Evolutionary conservation across 1,140 invertebrate genomes (phyloP), one percentile per base, ranked within the genome.

Genomic region (Manduca sexta): DNA sequence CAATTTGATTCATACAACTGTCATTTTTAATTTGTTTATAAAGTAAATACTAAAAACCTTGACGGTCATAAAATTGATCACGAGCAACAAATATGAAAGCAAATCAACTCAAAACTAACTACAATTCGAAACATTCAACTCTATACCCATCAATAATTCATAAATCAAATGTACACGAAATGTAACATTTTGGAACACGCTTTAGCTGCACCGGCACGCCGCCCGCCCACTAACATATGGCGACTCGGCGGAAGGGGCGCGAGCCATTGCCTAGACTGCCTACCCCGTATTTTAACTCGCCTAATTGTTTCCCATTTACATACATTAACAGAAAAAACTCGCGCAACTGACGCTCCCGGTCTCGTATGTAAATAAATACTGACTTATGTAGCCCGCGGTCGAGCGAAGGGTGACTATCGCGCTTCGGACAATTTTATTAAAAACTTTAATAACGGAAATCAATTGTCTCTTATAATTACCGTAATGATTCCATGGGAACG

Each of bases 291-390:
- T 73, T 83, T 83, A 84, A 84, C 75, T 80, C 72, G 75, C 79
- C 77, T 84, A 84, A 84, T 84, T 84, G 81, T 69, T 83, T 84
- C 77, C 76, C 81, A 84, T 84, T 84, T 84, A 81, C 78, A 84
- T 84, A 84, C 63, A 84, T 84, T 84, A 83, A 74, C 67, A 62
- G 69, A 70, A 74, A 83, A 84, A 78, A 64, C 43, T 59, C 64
- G 59, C 63, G 56, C 79, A 83, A 83, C 79, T 81, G 74, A 69
- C 81, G 74, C 64, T 57, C 41, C 17, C 58, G 62, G 58, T 67
- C 67, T 66, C 55, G 62, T 81, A 79, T 77, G 69, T 82, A 84
- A 78, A 68, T 82, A 84, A 78, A 79, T 79, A 75, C 54, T 49
- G 56, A 53, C 56, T 66, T 74, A 73, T 77, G 62, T 74, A 72